phyloP scores from a whole-genome alignment of 2,888 invertebrate genomes.

The Rosalia funebris region DNA sequence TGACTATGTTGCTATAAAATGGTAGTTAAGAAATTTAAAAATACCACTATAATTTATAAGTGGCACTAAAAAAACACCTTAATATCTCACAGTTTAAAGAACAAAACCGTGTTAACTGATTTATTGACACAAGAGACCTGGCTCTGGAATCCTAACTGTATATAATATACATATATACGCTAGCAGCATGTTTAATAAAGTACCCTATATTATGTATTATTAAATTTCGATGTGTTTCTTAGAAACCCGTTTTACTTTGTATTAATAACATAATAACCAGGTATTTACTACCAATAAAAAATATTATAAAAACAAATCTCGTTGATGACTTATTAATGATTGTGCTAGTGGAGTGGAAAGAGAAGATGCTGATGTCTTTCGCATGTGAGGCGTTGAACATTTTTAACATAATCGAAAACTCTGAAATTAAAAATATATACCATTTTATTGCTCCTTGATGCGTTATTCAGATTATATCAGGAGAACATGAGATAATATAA shows the following conservation, averaged over 20 bases:
- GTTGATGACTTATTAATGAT: neutral
- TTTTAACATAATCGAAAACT: too few relatives aligned
- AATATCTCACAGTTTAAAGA: neutral
- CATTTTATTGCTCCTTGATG: too few relatives aligned
- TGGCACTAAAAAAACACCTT: neutral
- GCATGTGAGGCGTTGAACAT: too few relatives aligned
- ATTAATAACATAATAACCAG: neutral
- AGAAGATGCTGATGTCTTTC: too few relatives aligned
- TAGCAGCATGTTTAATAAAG: neutral
- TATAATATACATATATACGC: neutral
- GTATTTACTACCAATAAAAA: neutral
- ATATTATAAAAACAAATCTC: neutral
- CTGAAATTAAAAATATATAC: too few relatives aligned
- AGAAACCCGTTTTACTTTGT: neutral
- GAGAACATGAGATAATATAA: too few relatives aligned
- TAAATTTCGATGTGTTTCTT: neutral
- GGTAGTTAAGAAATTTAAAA: neutral
- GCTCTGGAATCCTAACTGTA: conserved; percentile 6
- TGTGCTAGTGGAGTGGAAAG: neutral
- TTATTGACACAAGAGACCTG: neutral
- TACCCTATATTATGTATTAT: neutral
- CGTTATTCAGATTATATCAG: too few relatives aligned
- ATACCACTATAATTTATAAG: neutral
- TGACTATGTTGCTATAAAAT: too few relatives aligned
- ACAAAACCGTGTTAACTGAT: conserved; percentile 3